Evolutionary conservation across 2,888 invertebrate species (phyloP), one percentile per base, ranked within the genome.

Genomic region (Agrochola lota): DNA sequence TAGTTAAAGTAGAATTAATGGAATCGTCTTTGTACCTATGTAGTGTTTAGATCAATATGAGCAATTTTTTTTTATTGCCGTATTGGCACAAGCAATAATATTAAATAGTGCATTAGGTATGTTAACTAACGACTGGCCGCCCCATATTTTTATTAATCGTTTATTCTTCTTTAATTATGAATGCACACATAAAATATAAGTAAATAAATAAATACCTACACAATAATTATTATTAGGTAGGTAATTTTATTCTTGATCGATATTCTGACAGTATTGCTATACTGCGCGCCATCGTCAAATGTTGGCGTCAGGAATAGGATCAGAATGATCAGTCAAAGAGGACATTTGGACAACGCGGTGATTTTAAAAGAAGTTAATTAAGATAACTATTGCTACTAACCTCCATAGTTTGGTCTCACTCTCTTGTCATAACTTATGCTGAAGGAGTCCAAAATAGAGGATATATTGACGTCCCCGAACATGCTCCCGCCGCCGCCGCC

Each of bases 341-440:
- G 40, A 62, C 49, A 68, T 71, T 64, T 55, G 59, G 46, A 46
- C 49, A 57, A 20, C 20, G 46, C 71, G 26, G 57, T 30, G 23
- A 15, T 68, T 60, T 1, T 59, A 57, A 11, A 15, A 6, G 15
- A 46, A 59, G 43, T 17, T 55, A 46, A 30, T 15, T 49, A 40
- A 30, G 46, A 40, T 62, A 60, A 66, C 9, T 57, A 57, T 63
- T 20, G 59, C 46, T 80, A 91, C 94, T 92, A 85, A 99, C 99
- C 99, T 98, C 99, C 99, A 97, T 99, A 99, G 97, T 99, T 99
- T 95, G 99, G 99, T 97, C 99, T 98, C 97, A 99, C 98, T 98
- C 99, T 98, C 98, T 99, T 99, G 97, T 99, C 99, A 97, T 99
- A 99, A 97, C 98, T 99, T 97, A 98, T 98, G 97, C 98, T 98